phyloP scores from a whole-genome alignment of 1,140 invertebrate species.

The Ditylenchus dipsaci region DNA sequence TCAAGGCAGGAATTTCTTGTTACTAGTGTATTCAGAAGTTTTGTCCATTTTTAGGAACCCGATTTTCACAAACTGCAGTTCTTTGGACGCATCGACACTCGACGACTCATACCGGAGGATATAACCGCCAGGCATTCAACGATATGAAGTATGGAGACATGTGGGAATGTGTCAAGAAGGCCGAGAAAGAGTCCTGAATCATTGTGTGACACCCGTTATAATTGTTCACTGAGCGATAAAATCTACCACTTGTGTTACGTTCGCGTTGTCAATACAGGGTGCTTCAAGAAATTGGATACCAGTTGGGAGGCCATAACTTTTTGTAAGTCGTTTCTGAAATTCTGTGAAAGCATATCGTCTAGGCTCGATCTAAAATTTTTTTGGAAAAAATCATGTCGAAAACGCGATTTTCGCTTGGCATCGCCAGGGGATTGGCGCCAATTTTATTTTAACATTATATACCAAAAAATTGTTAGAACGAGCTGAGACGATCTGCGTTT shows the following conservation, averaged over 20 bases:
- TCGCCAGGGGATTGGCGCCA: too few relatives aligned
- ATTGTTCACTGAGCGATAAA: background rate
- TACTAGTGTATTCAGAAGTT: too few relatives aligned
- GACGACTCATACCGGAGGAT: constrained; percentile 48
- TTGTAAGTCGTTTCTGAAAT: background rate
- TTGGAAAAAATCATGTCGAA: too few relatives aligned
- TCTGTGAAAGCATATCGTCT: background rate
- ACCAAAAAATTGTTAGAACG: too few relatives aligned
- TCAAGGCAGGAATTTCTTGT: constrained; percentile 14
- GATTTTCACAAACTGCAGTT: constrained; percentile 60
- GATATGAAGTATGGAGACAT: constrained; percentile 55
- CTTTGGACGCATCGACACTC: constrained; percentile 43
- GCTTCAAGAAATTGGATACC: too few relatives aligned
- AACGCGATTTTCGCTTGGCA: too few relatives aligned
- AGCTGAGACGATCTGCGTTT: too few relatives aligned
- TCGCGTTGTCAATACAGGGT: background rate
- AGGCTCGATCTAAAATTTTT: background rate
- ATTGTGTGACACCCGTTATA: background rate
- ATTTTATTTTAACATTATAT: too few relatives aligned
- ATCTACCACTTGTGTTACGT: background rate
- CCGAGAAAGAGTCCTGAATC: constrained; percentile 1
- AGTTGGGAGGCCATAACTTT: background rate
- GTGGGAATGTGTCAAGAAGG: constrained; percentile 36
- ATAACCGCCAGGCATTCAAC: constrained; percentile 48
- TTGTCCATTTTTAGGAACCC: constrained; percentile 46